A percentile compares a stretch with the other conserved stretches of the same genome.
Evolutionary conservation across 1,140 invertebrate genomes (phyloP).

Genomic region (Neuroterus valhalla): DNA sequence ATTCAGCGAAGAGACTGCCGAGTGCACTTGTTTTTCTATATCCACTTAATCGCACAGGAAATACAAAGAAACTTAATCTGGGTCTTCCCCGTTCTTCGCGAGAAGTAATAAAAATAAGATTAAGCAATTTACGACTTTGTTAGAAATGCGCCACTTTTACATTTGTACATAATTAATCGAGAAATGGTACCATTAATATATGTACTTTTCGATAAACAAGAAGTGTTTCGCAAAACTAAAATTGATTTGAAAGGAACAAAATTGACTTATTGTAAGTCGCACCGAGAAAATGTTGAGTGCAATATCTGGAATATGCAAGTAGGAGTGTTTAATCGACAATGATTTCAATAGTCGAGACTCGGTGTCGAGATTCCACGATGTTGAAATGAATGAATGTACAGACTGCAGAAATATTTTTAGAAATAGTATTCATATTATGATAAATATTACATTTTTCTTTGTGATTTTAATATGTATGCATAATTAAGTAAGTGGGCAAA

Average conservation of each 20-base stretch:
- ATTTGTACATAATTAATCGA: conserved; percentile 25
- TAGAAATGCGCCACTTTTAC: conserved; percentile 3
- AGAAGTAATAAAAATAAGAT: conserved; percentile 5
- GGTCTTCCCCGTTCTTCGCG: neutral
- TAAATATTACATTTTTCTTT: conserved; percentile 7
- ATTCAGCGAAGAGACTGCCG: conserved; percentile 17
- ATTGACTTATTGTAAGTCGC: neutral
- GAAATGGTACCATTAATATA: neutral
- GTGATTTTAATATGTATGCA: conserved; percentile 17
- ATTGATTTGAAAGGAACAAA: neutral
- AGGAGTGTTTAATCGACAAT: neutral
- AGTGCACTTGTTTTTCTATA: neutral
- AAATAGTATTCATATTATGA: conserved; percentile 10
- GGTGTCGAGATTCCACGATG: neutral
- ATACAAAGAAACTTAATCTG: neutral
- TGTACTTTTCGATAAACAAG: neutral
- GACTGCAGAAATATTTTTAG: neutral
- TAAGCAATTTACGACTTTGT: conserved; percentile 21
- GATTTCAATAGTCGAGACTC: neutral
- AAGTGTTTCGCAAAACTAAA: neutral
- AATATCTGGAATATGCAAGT: conserved; percentile 10
- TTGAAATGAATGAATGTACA: conserved; percentile 16
- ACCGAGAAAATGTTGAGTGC: conserved; percentile 13
- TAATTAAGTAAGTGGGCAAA: conserved; percentile 8
- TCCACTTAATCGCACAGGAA: neutral